Base-by-base conservation (phyloP, 2,113 vertebrate genomes). In the Actinemys pallida region DNA sequence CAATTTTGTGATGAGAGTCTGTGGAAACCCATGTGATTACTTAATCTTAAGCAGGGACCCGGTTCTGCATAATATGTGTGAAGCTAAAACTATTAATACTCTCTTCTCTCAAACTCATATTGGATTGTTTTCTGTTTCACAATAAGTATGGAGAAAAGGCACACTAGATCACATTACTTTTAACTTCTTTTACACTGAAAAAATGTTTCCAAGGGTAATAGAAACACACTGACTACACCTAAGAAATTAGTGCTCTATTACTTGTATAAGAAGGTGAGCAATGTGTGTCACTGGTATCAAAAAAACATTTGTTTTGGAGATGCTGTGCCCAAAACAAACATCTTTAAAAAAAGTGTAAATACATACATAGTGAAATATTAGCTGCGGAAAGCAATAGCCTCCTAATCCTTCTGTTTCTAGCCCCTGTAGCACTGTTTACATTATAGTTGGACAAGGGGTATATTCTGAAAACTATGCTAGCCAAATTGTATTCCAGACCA, bases 1-100 rank as follows among this genome's bases (percentile, higher is more conserved):
- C 88, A 98, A 75, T 94, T 91, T 97, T 94, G 82, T 96, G 93
- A 94, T 88, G 93, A 92, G 81, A 95, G 93, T 93, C 95, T 95
- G 47, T 93, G 79, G 89, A 97, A 97, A 94, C 83, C 94, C 92
- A 88, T 91, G 82, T 31, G 56, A 83, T 94, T 97, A 92, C 94
- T 78, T 87, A 53, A 94, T 96, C 92, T 69, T 88, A 50, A 90
- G 81, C 59, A 88, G 50, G 89, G 92, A 72, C 19, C 1, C 1
- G 29, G 47, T 39, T 95, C 94, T 94, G 87, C 87, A 90, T 91
- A 84, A 89, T 84, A 45, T 35, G n/a, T 54, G 72, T 87, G 57
- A 91, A 29, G 85, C 31, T 80, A 85, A 90, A 96, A 88, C 81
- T 53, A 54, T 1, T 16, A 54, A 45, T 81, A 7, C 22, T 56